Evolutionary conservation across 2,888 invertebrate genomes (phyloP).

Genomic region (Ichneumoninae sp.): DNA sequence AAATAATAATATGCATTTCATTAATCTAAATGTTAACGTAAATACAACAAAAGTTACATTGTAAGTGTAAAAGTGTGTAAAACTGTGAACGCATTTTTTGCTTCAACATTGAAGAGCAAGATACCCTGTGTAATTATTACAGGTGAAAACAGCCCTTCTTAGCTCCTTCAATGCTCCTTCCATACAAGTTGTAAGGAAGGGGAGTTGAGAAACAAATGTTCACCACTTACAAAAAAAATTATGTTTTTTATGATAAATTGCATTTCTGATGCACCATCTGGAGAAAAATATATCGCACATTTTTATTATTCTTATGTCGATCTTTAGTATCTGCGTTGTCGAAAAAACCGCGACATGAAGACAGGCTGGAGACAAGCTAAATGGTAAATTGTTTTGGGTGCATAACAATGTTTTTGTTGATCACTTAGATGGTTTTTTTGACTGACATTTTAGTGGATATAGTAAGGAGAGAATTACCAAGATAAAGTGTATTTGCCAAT

Average conservation of each 20-base stretch:
- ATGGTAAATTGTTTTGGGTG: too few relatives aligned
- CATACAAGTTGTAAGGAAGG: too few relatives aligned
- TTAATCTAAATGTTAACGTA: neutral
- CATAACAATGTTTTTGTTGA: too few relatives aligned
- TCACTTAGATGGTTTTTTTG: too few relatives aligned
- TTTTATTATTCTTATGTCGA: neutral
- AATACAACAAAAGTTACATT: neutral
- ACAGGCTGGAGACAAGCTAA: too few relatives aligned
- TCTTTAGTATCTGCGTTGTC: too few relatives aligned
- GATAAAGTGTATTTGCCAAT: too few relatives aligned
- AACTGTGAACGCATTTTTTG: neutral
- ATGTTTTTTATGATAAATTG: neutral
- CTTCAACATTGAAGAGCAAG: neutral
- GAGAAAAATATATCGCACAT: neutral
- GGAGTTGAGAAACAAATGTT: neutral
- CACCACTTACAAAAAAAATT: neutral
- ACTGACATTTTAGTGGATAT: too few relatives aligned
- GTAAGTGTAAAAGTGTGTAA: too few relatives aligned
- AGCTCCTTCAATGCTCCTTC: neutral
- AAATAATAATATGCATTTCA: neutral
- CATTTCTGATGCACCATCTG: neutral
- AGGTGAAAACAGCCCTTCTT: neutral
- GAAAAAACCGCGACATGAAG: too few relatives aligned
- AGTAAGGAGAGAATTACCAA: too few relatives aligned
- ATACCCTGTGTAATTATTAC: neutral